Conservation (phyloP, 2,113 vertebrate species). For the Circaetus gallicus region DNA sequence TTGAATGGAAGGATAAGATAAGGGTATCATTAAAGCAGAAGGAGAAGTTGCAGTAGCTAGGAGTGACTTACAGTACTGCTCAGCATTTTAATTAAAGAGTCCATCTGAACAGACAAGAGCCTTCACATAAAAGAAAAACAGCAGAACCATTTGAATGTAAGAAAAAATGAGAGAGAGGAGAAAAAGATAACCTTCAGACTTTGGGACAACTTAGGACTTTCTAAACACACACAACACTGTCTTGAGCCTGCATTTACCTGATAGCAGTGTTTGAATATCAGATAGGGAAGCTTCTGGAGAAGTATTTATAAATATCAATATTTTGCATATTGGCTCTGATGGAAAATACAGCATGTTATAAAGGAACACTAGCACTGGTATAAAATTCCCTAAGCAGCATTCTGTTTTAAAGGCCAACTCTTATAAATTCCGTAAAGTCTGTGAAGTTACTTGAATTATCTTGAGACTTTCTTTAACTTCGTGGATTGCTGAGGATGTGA, state of each 20-base stretch:
- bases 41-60: background rate
- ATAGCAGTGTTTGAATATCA: background rate
- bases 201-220: background rate
- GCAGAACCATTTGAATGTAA: background rate
- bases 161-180: background rate
- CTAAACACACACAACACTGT: background rate
- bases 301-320: background rate
- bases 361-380: background rate
- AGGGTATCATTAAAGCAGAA: background rate
- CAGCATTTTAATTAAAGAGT: background rate
- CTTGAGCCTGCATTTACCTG: background rate
- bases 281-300: background rate
- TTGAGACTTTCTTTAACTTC: background rate
- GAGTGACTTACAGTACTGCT: background rate
- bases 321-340: background rate
- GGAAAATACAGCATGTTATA: background rate
- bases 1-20: background rate
- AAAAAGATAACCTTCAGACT: background rate
- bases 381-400: background rate
- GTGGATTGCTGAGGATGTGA: background rate
- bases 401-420: background rate
- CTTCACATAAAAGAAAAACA: background rate
- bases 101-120: background rate
- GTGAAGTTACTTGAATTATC: background rate
- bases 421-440: background rate